A percentile compares a stretch with the other conserved stretches of the same genome.
Evolutionary conservation across 92 coral and sea anemone genomes (phyloP).

Genomic region (Actinernus sp.): DNA sequence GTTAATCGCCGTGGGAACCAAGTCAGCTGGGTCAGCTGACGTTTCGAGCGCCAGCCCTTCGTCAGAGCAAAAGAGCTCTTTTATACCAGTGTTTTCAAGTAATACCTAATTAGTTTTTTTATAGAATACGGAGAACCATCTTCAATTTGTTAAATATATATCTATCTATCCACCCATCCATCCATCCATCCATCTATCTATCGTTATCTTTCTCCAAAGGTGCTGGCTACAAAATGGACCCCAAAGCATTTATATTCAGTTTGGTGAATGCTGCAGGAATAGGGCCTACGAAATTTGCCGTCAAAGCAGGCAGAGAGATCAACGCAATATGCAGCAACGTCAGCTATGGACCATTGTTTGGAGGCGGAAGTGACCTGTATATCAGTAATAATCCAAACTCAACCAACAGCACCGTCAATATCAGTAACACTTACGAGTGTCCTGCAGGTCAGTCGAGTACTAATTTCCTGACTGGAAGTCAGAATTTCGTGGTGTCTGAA

Average conservation of each 20-base stretch:
- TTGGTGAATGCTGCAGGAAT: slow-evolving; percentile 28
- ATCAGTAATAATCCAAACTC: slow-evolving; percentile 36
- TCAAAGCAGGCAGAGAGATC: slow-evolving; percentile 16
- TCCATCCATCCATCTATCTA: too few species aligned
- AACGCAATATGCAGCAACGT: slow-evolving; percentile 43
- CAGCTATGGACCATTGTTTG: slow-evolving; percentile 66
- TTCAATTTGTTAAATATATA: too few species aligned
- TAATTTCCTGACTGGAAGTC: slow-evolving; percentile 40
- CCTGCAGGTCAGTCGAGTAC: slow-evolving; percentile 34
- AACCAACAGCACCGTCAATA: background rate
- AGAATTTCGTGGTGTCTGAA: slow-evolving; percentile 39
- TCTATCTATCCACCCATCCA: too few species aligned
- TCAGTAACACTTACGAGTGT: slow-evolving; percentile 41
- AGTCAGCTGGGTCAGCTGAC: too few species aligned
- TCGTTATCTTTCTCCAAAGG: background rate
- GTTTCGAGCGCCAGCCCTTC: too few species aligned
- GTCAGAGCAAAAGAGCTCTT: too few species aligned
- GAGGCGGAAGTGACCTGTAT: slow-evolving; percentile 33
- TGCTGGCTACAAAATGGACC: slow-evolving; percentile 7
- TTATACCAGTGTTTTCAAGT: too few species aligned
- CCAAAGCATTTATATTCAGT: slow-evolving; percentile 49
- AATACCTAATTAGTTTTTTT: too few species aligned
- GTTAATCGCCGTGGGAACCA: too few species aligned
- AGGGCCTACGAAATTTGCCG: slow-evolving; percentile 6
- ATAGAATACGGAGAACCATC: too few species aligned